A percentile compares a stretch with the other conserved stretches of the same genome.
Conservation (phyloP, 2,797 vertebrate genomes). For the Catostomus latipinnis region DNA sequence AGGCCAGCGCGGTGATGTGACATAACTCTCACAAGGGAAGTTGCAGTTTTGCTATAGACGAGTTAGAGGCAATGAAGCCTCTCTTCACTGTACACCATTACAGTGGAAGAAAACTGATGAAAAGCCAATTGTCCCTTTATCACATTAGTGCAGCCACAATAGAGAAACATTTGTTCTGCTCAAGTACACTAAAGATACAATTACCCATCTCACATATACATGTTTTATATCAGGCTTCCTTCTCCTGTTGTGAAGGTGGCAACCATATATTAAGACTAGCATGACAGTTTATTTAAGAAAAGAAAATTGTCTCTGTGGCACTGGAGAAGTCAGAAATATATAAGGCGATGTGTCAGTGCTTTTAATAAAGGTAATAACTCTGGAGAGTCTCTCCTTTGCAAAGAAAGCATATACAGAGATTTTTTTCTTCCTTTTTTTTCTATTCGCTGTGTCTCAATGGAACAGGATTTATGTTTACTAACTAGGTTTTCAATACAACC, state of each 20-base stretch:
- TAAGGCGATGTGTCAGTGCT: slow-evolving; percentile 90
- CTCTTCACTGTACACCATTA: slow-evolving; percentile 54
- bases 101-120: slow-evolving; percentile 87
- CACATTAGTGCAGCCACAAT: slow-evolving; percentile 96
- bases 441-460: slow-evolving; percentile 64
- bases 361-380: slow-evolving; percentile 98
- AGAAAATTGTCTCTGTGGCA: slow-evolving; percentile 99
- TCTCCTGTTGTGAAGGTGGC: slow-evolving; percentile 87
- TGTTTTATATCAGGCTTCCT: slow-evolving; percentile 99
- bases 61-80: slow-evolving; percentile 61
- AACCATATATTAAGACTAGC: slow-evolving; percentile 99
- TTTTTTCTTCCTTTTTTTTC: slow-evolving; percentile 55
- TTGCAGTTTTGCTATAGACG: slow-evolving; percentile 76
- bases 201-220: slow-evolving; percentile 99
- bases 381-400: slow-evolving; percentile 84
- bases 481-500: slow-evolving; percentile 81
- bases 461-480: slow-evolving; percentile 67
- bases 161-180: slow-evolving; percentile 99
- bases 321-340: slow-evolving; percentile 87
- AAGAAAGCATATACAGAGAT: slow-evolving; percentile 83
- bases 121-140: slow-evolving; percentile 99
- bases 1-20: slow-evolving; percentile 79
- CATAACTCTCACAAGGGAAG: slow-evolving; percentile 76
- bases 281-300: slow-evolving; percentile 99
- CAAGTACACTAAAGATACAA: slow-evolving; percentile 99